phyloP scores from a whole-genome alignment of 2,888 invertebrate genomes.

The Gandaritis pyraliata region DNA sequence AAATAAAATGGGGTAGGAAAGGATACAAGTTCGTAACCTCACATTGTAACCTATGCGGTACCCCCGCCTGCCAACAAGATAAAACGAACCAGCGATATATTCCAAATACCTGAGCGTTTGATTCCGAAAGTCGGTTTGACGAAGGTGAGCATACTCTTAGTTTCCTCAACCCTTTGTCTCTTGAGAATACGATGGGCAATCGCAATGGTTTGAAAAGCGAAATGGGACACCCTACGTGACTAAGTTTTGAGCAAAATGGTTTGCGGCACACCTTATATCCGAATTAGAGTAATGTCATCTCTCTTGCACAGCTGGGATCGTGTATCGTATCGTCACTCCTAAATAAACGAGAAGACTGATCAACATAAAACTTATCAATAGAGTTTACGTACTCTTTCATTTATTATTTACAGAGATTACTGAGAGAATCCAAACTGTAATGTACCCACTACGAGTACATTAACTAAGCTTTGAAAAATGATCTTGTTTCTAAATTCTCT shows the following conservation, averaged over 20 bases:
- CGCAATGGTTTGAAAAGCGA: slow-evolving; percentile 78
- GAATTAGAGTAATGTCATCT: slow-evolving; percentile 77
- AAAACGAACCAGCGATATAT: slow-evolving; percentile 58
- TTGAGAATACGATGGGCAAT: slow-evolving; percentile 80
- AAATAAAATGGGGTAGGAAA: slow-evolving; percentile 28
- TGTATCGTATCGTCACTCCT: slow-evolving; percentile 50
- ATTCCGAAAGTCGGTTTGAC: slow-evolving; percentile 76
- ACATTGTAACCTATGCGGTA: slow-evolving; percentile 42
- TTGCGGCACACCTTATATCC: slow-evolving; percentile 66
- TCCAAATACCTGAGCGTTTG: slow-evolving; percentile 73
- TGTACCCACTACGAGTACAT: no score
- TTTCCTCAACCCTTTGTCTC: slow-evolving; percentile 81
- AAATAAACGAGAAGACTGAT: slow-evolving; percentile 19
- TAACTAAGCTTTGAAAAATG: background rate
- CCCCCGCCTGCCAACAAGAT: slow-evolving; percentile 38
- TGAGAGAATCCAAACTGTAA: no score
- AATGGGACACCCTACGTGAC: slow-evolving; percentile 82
- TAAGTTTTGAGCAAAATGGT: slow-evolving; percentile 80
- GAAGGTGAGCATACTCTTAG: slow-evolving; percentile 73
- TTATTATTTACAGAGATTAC: no score
- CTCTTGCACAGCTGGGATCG: slow-evolving; percentile 56
- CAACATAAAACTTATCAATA: slow-evolving; percentile 4
- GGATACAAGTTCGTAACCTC: slow-evolving; percentile 34
- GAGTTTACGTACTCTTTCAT: no score
- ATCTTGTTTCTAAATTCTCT: background rate